phyloP scores from a whole-genome alignment of 2,888 invertebrate species.

The Zaprionus bogoriensis region DNA sequence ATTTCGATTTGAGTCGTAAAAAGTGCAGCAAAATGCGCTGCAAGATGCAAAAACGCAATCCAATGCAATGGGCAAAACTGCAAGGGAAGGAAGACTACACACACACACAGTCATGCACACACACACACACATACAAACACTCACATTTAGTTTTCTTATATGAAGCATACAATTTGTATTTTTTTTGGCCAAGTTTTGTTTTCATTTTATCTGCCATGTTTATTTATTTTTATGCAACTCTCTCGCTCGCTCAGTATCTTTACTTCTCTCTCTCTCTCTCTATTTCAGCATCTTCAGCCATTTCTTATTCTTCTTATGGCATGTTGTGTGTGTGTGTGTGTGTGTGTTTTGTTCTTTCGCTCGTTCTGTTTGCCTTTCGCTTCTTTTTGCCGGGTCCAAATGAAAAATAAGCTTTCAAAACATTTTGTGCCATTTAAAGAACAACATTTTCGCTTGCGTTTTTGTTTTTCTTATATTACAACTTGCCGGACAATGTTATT shows the following conservation, averaged over 20 bases:
- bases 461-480: constrained; percentile 75
- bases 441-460: constrained; percentile 64
- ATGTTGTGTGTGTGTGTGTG: background rate
- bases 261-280: constrained; percentile 4
- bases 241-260: constrained; percentile 8
- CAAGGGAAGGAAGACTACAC: background rate
- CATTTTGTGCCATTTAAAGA: constrained; percentile 78
- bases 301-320: constrained; percentile 59
- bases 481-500: constrained; percentile 68
- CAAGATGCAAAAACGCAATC: constrained; percentile 46
- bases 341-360: constrained; percentile 3
- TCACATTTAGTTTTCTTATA: constrained; percentile 13
- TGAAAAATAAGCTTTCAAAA: constrained; percentile 77
- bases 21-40: constrained; percentile 62
- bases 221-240: constrained; percentile 79
- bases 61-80: constrained; percentile 34
- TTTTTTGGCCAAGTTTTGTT: constrained; percentile 73
- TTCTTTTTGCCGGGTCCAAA: constrained; percentile 61
- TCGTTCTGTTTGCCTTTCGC: constrained; percentile 17
- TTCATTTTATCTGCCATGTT: constrained; percentile 76
- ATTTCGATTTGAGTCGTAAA: constrained; percentile 78
- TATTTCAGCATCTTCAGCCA: constrained; percentile 57
- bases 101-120: constrained; percentile 15
- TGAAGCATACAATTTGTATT: constrained; percentile 65
- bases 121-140: constrained; percentile 4